Evolutionary conservation across 1,140 invertebrate genomes (phyloP).

Genomic region (Pemphigus obesinymphae): DNA sequence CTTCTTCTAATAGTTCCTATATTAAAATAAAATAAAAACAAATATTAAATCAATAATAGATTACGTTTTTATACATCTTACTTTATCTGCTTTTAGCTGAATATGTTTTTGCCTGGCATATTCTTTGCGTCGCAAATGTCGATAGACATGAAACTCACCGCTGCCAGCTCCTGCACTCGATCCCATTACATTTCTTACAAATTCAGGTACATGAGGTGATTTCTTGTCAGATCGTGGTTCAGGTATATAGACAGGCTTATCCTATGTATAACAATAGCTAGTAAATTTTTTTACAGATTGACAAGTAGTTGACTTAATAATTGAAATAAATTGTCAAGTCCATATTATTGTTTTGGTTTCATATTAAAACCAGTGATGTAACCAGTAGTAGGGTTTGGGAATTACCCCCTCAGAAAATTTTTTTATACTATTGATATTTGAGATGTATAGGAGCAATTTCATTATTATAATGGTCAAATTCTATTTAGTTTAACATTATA

Average conservation of each 20-base stretch:
- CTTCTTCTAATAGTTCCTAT: constrained; percentile 73
- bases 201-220: constrained; percentile 77
- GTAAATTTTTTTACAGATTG: too few relatives aligned
- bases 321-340: too few relatives aligned
- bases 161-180: constrained; percentile 96
- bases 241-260: constrained; percentile 82
- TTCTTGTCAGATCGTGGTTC: constrained; percentile 73
- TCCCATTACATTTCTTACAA: constrained; percentile 95
- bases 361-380: too few relatives aligned
- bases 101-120: constrained; percentile 91
- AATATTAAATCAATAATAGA: background rate
- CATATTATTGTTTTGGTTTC: too few relatives aligned
- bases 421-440: too few relatives aligned
- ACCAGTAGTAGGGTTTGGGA: too few relatives aligned
- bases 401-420: too few relatives aligned
- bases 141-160: constrained; percentile 97
- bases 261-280: constrained; percentile 64
- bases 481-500: too few relatives aligned
- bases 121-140: constrained; percentile 89
- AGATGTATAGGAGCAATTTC: too few relatives aligned
- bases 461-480: too few relatives aligned
- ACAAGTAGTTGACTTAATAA: too few relatives aligned
- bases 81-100: constrained; percentile 78
- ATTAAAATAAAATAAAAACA: constrained; percentile 45
- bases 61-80: constrained; percentile 49